Evolutionary conservation across 2,888 invertebrate genomes (phyloP), one percentile per base, ranked within the genome.

Genomic region (Chrysomela aeneicollis): DNA sequence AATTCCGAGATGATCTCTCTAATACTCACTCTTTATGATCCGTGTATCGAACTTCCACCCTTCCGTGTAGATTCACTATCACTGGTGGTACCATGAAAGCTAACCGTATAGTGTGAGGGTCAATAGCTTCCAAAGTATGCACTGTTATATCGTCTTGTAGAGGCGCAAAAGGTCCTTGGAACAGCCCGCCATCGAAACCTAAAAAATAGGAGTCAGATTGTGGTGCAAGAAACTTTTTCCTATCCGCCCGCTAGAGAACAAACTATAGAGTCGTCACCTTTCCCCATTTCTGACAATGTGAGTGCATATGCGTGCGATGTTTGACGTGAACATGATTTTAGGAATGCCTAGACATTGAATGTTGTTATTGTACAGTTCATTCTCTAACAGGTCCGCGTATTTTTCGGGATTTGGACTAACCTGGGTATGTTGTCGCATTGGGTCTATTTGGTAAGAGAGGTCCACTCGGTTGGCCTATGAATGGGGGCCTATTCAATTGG

Each of bases 21-120:
- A 49, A 30, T 42, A 42, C n/a, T 87, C 83, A 92, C 92, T 86
- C 82, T 76, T 88, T 88, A 76, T 93, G 88, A 77, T 92, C 91
- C 8, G 94, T 94, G 79, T 94, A 95, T 78, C 93, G 87, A 66
- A 95, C 85, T 82, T 95, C 94, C 1, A 95, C 93, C 69, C 94
- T 89, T 61, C 95, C 95, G 75, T 93, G 90, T 50, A 95, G 85
- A 26, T 95, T 95, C 8, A 95, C 94, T 71, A 94, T 87, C 1
- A 94, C 87, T 18, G 89, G 86, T 0, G 95, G 94, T 9, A 95
- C 89, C 2, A 91, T 91, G 79, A 95, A 94, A 10, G 93, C 87
- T 77, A 95, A 87, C 69, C 92, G 89, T 8, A 95, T 89, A 30
- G 92, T 91, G 18, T 90, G 89, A 0, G 92, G 89, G 71, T 94